A percentile compares a stretch with the other conserved stretches of the same genome.
phyloP scores from a whole-genome alignment of 2,888 invertebrate species.

The Syrista parreyssii region DNA sequence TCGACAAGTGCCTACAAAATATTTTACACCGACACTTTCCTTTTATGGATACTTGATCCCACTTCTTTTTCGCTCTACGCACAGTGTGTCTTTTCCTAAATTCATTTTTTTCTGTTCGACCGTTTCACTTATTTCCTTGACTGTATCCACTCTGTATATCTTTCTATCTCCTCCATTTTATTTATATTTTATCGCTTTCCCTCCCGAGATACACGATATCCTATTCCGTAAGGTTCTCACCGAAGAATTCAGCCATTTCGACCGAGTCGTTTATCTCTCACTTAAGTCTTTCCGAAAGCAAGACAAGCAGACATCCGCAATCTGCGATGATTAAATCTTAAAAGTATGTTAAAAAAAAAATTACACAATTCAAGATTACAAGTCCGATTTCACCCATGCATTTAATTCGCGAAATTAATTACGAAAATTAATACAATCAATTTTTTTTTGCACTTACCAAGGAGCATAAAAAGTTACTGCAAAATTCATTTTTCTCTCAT shows the following conservation, averaged over 20 bases:
- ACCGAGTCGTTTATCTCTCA: not conserved
- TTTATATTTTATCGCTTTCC: conserved; percentile 29
- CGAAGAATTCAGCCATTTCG: not conserved
- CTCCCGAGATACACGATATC: conserved; percentile 9
- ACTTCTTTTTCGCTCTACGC: not conserved
- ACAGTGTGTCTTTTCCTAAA: not conserved
- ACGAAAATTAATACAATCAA: not conserved
- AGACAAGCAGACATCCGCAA: not conserved
- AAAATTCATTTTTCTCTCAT: not conserved
- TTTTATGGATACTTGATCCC: not conserved
- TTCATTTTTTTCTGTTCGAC: not conserved
- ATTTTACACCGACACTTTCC: not conserved
- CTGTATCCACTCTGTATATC: not conserved
- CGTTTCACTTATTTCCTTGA: not conserved
- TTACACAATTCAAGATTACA: not conserved
- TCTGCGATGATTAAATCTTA: not conserved
- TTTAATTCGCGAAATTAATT: not conserved
- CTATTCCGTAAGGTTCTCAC: not conserved
- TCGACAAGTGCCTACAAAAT: not conserved
- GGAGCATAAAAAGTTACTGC: not conserved
- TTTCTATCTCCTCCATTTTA: conserved; percentile 6
- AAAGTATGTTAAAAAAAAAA: not conserved
- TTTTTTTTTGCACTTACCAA: not conserved
- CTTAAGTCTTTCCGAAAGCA: not conserved
- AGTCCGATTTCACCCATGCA: not conserved